Evolutionary conservation across 2,113 vertebrate genomes (phyloP), one percentile per base, ranked within the genome.

Genomic region (Budorcas taxicolor): DNA sequence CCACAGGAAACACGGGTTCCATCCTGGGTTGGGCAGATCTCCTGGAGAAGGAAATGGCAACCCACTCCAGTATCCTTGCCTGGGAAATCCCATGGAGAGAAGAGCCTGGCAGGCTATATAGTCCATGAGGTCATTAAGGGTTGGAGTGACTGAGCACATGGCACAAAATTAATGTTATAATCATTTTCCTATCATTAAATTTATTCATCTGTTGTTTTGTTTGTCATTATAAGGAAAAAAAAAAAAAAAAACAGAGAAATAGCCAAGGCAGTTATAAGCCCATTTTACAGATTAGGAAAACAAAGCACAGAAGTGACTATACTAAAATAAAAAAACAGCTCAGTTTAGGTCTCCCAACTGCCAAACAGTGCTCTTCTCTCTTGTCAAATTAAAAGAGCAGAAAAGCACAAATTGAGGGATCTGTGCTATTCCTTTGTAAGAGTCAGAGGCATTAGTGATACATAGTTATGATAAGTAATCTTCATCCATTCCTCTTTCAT

Each of bases 251-350:
- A 2, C 12, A 96, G 7, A 88, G 43, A 90, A 85, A 81, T 50
- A 94, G 11, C 53, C 53, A 94, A 13, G 43, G 10, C 33, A 94
- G 6, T 40, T 50, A 31, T 43, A 60, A 82, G 64, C 25, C 64
- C 36, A 84, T 87, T 84, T 45, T 67, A 94, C 16, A 81, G 52
- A 81, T 53, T 31, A 74, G 14, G 53, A 81, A 88, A 90, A n/a
- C 40, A 12, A 88, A 43, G 33, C 13, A 43, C 15, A 36, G 43
- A 80, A 29, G 43, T 27, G 3, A 78, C 25, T 25, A 27, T 40
- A 21, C 27, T 86, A 52, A 87, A 55, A 27, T 58, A 0, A 1
- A 16, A 62, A 29, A 23, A 11, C 11, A 33, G 13, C 25, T 94
- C 23, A 52, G 15, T 19, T 19, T 25, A 29, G 13, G 10, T 86